Evolutionary conservation across 2,888 invertebrate species (phyloP).

Genomic region (Dicycla oo): DNA sequence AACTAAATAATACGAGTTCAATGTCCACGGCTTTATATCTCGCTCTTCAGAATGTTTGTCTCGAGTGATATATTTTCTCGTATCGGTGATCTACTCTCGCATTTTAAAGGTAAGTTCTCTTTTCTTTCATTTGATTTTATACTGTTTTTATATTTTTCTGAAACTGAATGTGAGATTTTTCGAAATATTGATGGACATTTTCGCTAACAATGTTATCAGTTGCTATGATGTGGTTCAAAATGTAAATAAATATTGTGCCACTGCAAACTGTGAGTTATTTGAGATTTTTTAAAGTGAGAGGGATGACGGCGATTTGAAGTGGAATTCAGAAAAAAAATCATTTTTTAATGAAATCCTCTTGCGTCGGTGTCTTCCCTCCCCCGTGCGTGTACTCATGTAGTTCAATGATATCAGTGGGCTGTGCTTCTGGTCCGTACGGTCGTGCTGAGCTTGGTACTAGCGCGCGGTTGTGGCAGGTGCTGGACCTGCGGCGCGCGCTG

Average conservation of each 20-base stretch:
- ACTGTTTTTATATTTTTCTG: conserved; percentile 55
- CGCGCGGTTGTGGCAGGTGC: conserved; percentile 91
- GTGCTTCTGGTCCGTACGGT: conserved; percentile 45
- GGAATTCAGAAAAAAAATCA: background rate
- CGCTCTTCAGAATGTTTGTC: conserved; percentile 78
- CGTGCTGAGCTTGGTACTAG: conserved; percentile 46
- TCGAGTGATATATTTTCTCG: conserved; percentile 79
- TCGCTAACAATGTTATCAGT: conserved; percentile 25
- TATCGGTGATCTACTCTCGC: conserved; percentile 71
- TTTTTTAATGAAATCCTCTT: background rate
- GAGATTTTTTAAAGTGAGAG: conserved; percentile 39
- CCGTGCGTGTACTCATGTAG: conserved; percentile 37
- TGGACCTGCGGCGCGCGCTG: conserved; percentile 95
- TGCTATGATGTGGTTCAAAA: conserved; percentile 33
- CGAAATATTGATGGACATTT: conserved; percentile 28
- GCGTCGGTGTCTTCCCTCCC: conserved; percentile 37
- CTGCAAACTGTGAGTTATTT: conserved; percentile 41
- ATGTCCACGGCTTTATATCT: conserved; percentile 80
- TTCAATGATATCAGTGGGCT: conserved; percentile 53
- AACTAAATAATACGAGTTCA: conserved; percentile 78
- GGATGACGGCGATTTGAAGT: conserved; percentile 38
- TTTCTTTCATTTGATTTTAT: conserved; percentile 68
- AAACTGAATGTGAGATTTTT: conserved; percentile 51
- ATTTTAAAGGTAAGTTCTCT: conserved; percentile 82
- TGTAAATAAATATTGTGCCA: conserved; percentile 42